These are phyloP conservation scores for Drosophila greeni DNA, from an alignment of 2,888 invertebrate genomes.

Conservation along the genomic window DNA sequence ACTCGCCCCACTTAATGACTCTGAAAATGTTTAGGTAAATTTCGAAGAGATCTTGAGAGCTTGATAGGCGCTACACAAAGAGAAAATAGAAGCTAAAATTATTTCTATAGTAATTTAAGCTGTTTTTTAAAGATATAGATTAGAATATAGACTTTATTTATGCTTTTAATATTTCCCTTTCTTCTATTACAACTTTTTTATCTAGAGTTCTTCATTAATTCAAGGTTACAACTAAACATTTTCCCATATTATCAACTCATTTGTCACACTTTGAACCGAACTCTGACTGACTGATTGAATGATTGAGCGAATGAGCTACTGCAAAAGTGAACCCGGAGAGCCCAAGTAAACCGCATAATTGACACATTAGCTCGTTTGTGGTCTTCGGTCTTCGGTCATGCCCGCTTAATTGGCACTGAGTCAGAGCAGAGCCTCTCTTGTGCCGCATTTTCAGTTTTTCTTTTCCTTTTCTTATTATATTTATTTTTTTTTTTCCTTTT, in stretches of 20 bases:
- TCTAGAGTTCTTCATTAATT: not conserved
- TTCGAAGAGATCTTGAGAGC: constrained; percentile 23
- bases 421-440: constrained; percentile 39
- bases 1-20: constrained; percentile 59
- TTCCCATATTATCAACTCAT: constrained; percentile 64
- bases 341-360: constrained; percentile 65
- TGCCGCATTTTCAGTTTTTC: constrained; percentile 9
- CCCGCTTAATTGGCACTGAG: constrained; percentile 57
- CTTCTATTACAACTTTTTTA: not conserved
- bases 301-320: constrained; percentile 24
- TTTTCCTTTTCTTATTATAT: not conserved
- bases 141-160: not conserved
- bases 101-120: no score
- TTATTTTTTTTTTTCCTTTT: constrained; percentile 1
- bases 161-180: not conserved
- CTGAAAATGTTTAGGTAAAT: constrained; percentile 57
- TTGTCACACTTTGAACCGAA: constrained; percentile 47
- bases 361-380: constrained; percentile 69
- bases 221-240: constrained; percentile 17
- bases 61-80: constrained; percentile 30
- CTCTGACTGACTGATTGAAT: constrained; percentile 18
- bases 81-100: constrained; percentile 1
- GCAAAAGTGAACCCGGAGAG: constrained; percentile 29
- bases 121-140: not conserved
- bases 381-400: constrained; percentile 48